These are phyloP conservation scores for Axis porcinus DNA, from an alignment of 2,113 vertebrate genomes.

Conservation along the genomic window DNA sequence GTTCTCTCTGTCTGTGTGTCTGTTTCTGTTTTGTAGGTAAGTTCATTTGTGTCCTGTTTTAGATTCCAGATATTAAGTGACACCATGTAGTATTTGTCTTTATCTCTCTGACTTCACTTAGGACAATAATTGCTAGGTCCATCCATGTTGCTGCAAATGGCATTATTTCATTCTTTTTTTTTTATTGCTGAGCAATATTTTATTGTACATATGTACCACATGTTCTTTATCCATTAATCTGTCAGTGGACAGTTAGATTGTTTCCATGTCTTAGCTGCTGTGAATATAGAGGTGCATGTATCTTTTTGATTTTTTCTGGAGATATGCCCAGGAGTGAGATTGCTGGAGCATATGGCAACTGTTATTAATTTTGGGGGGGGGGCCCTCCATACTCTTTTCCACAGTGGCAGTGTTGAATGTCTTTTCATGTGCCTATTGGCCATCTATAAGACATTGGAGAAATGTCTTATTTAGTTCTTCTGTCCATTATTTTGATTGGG, in stretches of 20 bases:
- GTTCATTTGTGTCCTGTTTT: background rate
- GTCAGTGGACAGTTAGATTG: background rate
- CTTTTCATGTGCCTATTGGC: background rate
- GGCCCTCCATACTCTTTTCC: background rate
- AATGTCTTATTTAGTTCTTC: background rate
- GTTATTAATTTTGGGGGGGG: rapidly evolving
- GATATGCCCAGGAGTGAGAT: background rate
- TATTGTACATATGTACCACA: background rate
- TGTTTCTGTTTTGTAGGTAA: background rate
- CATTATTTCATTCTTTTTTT: background rate
- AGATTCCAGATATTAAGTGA: background rate
- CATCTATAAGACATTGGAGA: background rate
- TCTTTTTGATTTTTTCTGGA: background rate
- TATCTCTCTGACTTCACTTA: background rate
- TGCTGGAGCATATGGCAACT: background rate
- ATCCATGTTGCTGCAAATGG: background rate
- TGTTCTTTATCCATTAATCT: background rate
- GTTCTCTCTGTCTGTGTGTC: background rate
- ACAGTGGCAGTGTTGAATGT: background rate
- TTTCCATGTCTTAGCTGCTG: background rate
- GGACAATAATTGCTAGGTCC: background rate
- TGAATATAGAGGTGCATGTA: background rate
- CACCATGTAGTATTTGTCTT: background rate
- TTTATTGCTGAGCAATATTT: background rate
- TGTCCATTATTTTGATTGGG: background rate